Conservation (phyloP, 2,888 invertebrate species). For the Hypsopygia costalis region DNA sequence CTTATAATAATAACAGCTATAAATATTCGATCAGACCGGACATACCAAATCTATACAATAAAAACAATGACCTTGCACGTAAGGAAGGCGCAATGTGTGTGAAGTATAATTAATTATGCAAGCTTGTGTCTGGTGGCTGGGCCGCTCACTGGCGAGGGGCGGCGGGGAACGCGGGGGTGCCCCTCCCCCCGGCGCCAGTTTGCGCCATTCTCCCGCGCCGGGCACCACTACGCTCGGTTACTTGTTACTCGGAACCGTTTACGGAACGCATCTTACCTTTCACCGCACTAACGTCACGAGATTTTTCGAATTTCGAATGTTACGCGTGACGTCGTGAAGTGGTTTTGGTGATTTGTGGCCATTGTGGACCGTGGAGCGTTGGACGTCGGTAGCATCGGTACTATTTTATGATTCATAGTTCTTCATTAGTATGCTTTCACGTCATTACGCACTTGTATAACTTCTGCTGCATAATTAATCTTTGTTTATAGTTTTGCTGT, state of each 20-base stretch:
- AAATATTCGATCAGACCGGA: conserved; percentile 4
- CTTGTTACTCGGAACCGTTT: conserved; percentile 64
- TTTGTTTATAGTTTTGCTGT: not conserved
- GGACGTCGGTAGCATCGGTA: conserved; percentile 51
- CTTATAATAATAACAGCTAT: conserved; percentile 3
- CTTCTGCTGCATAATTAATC: not conserved
- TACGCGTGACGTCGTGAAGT: conserved; percentile 66
- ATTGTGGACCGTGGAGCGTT: conserved; percentile 49
- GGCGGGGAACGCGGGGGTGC: conserved; percentile 27
- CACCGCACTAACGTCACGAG: conserved; percentile 66
- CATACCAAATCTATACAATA: conserved; percentile 31
- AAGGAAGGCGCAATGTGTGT: conserved; percentile 64
- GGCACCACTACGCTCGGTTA: conserved; percentile 63
- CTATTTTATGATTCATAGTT: conserved; percentile 52
- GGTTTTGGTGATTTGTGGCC: conserved; percentile 73
- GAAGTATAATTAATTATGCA: conserved; percentile 73
- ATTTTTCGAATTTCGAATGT: conserved; percentile 53
- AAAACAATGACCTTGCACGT: conserved; percentile 67
- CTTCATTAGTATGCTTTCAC: conserved; percentile 36
- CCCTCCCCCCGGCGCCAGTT: conserved; percentile 60
- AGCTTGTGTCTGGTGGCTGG: conserved; percentile 65
- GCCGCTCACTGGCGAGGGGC: conserved; percentile 27
- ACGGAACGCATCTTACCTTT: conserved; percentile 72
- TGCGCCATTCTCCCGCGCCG: conserved; percentile 74
- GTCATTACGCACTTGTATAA: not conserved